These are phyloP conservation scores for Drosophila quadrilineata DNA, from an alignment of 1,140 invertebrate species.

Conservation along the genomic window DNA sequence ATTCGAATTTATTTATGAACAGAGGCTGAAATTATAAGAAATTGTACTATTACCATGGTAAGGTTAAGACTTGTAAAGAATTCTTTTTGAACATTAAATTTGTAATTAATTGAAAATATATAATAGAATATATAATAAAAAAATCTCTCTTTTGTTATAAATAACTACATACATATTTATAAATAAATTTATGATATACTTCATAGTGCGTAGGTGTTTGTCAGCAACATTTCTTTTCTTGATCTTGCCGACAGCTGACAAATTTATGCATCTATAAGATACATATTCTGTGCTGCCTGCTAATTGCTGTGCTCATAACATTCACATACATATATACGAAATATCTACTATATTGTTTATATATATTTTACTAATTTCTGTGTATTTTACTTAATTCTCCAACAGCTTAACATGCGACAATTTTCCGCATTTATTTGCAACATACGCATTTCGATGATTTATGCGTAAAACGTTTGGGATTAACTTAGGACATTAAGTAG, in stretches of 20 bases:
- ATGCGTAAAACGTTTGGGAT: conserved; percentile 23
- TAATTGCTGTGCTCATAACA: conserved; percentile 49
- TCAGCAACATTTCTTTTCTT: conserved; percentile 10
- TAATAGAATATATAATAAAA: not conserved
- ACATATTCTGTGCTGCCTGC: conserved; percentile 24
- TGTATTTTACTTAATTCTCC: no score
- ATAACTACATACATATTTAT: conserved; percentile 10
- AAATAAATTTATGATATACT: conserved; percentile 16
- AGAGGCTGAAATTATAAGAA: no score
- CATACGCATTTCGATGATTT: conserved; percentile 45
- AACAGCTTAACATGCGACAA: conserved; percentile 27
- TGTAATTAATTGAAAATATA: not conserved
- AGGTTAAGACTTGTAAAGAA: no score
- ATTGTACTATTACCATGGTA: no score
- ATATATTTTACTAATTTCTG: no score
- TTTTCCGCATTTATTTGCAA: conserved; percentile 11
- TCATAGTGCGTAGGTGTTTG: conserved; percentile 15
- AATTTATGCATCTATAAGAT: conserved; percentile 58
- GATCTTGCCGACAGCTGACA: conserved; percentile 56
- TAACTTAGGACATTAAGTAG: conserved; percentile 46
- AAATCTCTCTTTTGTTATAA: no score
- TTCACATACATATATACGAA: conserved; percentile 13
- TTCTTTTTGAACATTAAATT: no score
- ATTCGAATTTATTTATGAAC: not conserved
- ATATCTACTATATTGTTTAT: conserved; percentile 6